phyloP scores from a whole-genome alignment of 2,113 vertebrate genomes.

The Rhagologus leucostigma region DNA sequence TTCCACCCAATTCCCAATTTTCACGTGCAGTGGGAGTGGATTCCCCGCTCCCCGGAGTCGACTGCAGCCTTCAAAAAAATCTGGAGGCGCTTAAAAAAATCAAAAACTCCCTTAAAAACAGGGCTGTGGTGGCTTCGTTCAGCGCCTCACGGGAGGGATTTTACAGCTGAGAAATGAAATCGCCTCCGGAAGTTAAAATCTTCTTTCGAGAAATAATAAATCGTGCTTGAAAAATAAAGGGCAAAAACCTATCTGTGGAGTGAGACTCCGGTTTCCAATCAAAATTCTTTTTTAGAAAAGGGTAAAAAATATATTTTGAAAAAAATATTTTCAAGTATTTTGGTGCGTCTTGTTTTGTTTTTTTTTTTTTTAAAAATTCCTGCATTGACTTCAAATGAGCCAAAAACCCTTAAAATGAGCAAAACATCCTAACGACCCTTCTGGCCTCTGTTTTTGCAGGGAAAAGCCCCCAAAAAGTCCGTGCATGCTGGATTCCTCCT shows the following conservation, averaged over 20 bases:
- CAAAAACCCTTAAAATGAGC: neutral
- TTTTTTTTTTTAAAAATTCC: neutral
- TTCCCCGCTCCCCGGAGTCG: neutral
- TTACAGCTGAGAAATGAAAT: neutral
- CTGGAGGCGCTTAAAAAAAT: neutral
- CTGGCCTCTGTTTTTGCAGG: neutral
- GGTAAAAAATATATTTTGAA: neutral
- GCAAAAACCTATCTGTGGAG: neutral
- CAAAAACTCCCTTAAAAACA: neutral
- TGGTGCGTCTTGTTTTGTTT: neutral
- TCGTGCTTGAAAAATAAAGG: neutral
- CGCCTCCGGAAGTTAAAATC: neutral
- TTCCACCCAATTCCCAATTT: neutral
- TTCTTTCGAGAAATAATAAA: neutral
- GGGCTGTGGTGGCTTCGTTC: neutral
- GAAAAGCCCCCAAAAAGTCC: rapidly evolving
- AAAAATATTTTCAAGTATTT: neutral
- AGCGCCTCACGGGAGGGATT: neutral
- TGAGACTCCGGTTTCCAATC: neutral
- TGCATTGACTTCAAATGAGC: neutral
- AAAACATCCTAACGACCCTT: neutral
- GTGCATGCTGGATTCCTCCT: rapidly evolving
- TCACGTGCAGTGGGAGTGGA: rapidly evolving
- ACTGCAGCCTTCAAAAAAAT: neutral
- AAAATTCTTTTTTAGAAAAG: neutral